Evolutionary conservation across 2,888 invertebrate species (phyloP).

Genomic region (Tenthredo livida): DNA sequence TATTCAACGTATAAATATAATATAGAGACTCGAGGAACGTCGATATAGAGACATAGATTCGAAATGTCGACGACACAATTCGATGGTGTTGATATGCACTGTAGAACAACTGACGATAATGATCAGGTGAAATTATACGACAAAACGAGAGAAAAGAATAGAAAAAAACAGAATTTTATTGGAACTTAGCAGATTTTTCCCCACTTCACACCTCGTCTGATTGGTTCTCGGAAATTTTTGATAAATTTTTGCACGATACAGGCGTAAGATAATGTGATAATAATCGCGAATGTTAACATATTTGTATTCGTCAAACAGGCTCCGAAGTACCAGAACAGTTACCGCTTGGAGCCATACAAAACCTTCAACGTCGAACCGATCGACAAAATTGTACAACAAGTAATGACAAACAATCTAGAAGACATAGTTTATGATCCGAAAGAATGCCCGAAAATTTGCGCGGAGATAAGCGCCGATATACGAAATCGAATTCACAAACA

Average conservation of each 20-base stretch:
- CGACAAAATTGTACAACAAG: conserved; percentile 81
- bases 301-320: neutral
- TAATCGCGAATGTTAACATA: neutral
- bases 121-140: conserved; percentile 10
- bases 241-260: neutral
- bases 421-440: conserved; percentile 81
- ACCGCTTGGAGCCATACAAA: conserved; percentile 83
- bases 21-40: too few relatives aligned
- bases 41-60: neutral
- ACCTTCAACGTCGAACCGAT: conserved; percentile 83
- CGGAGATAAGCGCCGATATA: conserved; percentile 82
- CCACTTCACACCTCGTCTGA: neutral
- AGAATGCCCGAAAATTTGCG: conserved; percentile 81
- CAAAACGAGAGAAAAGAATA: neutral
- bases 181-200: neutral
- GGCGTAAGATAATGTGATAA: neutral
- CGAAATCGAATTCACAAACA: conserved; percentile 83
- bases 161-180: too few relatives aligned
- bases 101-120: neutral
- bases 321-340: conserved; percentile 82
- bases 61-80: conserved; percentile 24
- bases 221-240: neutral
- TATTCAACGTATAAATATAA: too few relatives aligned
- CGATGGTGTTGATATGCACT: conserved; percentile 6
- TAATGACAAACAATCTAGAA: conserved; percentile 82